These are phyloP conservation scores for Sminthurides aquaticus DNA, from an alignment of 2,888 invertebrate genomes.

Conservation along the genomic window DNA sequence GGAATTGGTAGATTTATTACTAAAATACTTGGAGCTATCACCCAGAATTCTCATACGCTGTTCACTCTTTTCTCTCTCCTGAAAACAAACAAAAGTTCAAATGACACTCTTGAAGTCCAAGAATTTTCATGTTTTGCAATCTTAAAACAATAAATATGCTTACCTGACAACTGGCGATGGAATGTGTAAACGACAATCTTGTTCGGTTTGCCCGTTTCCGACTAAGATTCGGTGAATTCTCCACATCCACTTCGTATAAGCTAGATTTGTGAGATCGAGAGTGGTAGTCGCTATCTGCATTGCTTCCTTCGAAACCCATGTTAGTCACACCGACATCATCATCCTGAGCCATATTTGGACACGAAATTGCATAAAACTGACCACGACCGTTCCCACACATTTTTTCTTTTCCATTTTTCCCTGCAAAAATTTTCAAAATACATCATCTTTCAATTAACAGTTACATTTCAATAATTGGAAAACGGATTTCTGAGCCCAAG, in stretches of 20 bases:
- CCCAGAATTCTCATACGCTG: neutral
- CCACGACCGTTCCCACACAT: slow-evolving; percentile 7
- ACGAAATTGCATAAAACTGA: slow-evolving; percentile 41
- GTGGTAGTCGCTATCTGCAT: neutral
- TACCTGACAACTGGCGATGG: slow-evolving; percentile 3
- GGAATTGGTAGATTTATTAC: neutral
- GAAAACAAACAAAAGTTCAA: neutral
- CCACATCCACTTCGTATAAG: neutral
- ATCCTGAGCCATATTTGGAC: slow-evolving; percentile 38
- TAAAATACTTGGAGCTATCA: slow-evolving; percentile 1
- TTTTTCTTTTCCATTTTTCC: slow-evolving; percentile 18
- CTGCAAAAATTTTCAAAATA: slow-evolving; percentile 23
- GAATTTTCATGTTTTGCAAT: neutral
- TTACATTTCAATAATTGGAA: slow-evolving; percentile 7
- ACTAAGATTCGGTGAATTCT: neutral
- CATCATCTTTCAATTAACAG: neutral
- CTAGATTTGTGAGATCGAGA: neutral
- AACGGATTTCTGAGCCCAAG: neutral
- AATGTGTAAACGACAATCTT: slow-evolving; percentile 5
- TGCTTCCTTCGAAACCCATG: slow-evolving; percentile 1
- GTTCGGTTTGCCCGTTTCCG: neutral
- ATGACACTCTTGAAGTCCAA: neutral
- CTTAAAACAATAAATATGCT: too few relatives aligned
- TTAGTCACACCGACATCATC: neutral
- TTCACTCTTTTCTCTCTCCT: slow-evolving; percentile 4